A percentile compares a stretch with the other conserved stretches of the same genome.
Evolutionary conservation across 2,797 vertebrate species (phyloP).

Genomic region (Onychomys torridus): DNA sequence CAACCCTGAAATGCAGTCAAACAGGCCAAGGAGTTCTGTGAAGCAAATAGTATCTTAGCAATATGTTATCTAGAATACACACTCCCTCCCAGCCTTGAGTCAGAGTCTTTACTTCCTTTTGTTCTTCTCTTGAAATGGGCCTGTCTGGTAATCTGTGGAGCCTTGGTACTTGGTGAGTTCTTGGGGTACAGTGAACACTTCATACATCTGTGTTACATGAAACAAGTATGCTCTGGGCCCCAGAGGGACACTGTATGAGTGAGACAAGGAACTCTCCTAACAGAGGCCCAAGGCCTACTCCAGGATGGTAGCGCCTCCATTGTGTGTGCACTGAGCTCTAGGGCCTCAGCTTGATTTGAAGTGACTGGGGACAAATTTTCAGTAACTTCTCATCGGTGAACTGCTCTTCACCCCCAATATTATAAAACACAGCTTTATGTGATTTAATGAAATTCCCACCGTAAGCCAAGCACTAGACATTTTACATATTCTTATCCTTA

Average conservation of each 20-base stretch:
- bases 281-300: fast-evolving
- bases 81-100: fast-evolving
- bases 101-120: fast-evolving
- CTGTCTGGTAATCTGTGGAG: background rate
- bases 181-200: background rate
- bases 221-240: background rate
- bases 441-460: background rate
- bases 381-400: background rate
- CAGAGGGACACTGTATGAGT: fast-evolving
- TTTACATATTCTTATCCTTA: conserved; percentile 12
- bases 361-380: background rate
- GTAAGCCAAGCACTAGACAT: background rate
- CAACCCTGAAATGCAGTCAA: background rate
- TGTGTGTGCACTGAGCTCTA: background rate
- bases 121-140: background rate
- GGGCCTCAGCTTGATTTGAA: background rate
- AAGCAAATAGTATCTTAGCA: background rate
- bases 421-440: background rate
- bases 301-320: fast-evolving
- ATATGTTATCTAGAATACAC: fast-evolving
- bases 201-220: background rate
- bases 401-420: background rate
- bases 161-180: background rate
- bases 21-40: background rate
- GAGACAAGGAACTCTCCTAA: background rate